Base-by-base conservation (phyloP, 2,113 vertebrate species). In the Hippocampus barbouri region DNA sequence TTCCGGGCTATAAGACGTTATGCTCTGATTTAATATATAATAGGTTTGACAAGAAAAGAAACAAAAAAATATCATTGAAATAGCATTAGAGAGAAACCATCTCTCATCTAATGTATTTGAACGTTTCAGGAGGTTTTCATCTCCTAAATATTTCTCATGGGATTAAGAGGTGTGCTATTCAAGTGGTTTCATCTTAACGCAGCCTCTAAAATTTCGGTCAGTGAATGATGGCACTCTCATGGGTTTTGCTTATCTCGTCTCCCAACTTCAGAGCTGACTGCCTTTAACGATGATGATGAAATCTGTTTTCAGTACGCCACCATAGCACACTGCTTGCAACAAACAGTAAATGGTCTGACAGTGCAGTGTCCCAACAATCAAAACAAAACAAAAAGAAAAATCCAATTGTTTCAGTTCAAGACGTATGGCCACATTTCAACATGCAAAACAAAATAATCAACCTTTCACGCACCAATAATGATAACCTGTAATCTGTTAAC, bases 161-260 rank as follows among this genome's bases (percentile, higher is more conserved):
- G 79, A 78, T 79, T 77, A 64, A 53, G 38, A 74, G 67, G 56
- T 56, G 8, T 69, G 67, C 63, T 83, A 54, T 79, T 65, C 66
- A 49, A 54, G 60, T 70, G 51, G 21, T 16, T 21, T 54, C 51
- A 54, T 54, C 21, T n/a, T 54, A 20, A 79, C 68, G 72, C 4
- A 8, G 76, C 82, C 83, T 85, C 66, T 49, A 68, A 77, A 86
- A 88, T 76, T 76, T 87, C 75, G 73, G 18, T 75, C 56, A 1
- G 62, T 61, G 74, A 75, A 71, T 79, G 74, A 80, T 27, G 65
- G 71, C 51, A 79, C 62, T 59, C 73, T 78, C 74, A 76, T 75
- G 54, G 76, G 81, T 49, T 79, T 80, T 75, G 80, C 81, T 81
- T 62, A 45, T 68, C 70, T 54, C 51, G 6, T 54, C 76, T 73